These are phyloP conservation scores for Elephas maximus DNA, from an alignment of 2,113 vertebrate genomes.

Conservation along the genomic window DNA sequence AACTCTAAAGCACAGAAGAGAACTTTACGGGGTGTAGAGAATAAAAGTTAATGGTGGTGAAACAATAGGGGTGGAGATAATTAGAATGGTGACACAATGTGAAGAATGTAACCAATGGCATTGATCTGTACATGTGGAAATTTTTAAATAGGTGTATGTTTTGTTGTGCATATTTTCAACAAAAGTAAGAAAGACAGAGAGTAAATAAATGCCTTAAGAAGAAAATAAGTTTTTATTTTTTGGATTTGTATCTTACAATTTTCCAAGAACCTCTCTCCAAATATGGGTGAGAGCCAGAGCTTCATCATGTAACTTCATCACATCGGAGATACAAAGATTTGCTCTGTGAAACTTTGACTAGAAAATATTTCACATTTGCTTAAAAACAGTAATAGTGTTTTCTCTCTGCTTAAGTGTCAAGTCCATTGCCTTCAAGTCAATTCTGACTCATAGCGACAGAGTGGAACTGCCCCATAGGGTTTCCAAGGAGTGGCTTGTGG, in stretches of 20 bases:
- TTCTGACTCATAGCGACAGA: too few species aligned
- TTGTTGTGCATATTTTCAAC: not conserved
- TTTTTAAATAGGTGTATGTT: not conserved
- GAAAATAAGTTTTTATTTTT: not conserved
- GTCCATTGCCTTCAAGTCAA: too few species aligned
- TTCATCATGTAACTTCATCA: not conserved
- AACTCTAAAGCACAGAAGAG: too few species aligned
- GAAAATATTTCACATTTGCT: not conserved
- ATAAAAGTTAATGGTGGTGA: too few species aligned
- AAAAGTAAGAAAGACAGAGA: not conserved
- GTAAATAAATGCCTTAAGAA: not conserved
- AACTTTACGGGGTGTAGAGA: too few species aligned
- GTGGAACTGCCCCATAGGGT: too few species aligned
- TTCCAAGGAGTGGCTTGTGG: too few species aligned
- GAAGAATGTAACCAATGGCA: not conserved
- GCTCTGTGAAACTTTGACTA: not conserved
- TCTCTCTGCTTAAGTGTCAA: not conserved
- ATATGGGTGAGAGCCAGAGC: not conserved
- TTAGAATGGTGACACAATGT: not conserved
- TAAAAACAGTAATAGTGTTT: not conserved
- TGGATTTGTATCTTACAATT: not conserved
- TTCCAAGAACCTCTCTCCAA: not conserved
- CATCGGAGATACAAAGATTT: not conserved
- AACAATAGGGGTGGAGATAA: not conserved
- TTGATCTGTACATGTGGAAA: not conserved